A percentile compares a stretch with the other conserved stretches of the same genome.
Conservation (phyloP, 2,888 invertebrate genomes). For the Metacarcinus magister region DNA sequence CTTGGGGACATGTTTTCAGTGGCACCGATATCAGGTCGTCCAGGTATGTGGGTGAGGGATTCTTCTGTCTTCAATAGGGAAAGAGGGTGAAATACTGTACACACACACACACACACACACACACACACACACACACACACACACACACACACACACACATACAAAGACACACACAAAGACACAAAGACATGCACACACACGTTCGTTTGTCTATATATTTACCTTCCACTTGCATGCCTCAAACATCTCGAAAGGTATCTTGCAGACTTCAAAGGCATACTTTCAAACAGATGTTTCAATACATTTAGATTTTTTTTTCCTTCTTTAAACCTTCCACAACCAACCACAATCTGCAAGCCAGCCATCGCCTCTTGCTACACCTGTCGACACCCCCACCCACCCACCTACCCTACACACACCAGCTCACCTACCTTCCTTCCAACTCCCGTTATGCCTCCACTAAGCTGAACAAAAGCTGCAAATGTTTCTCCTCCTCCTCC, state of each 20-base stretch:
- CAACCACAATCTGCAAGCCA: not conserved
- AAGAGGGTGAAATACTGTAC: not conserved
- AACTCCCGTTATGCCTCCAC: not conserved
- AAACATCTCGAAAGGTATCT: not conserved
- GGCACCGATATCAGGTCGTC: not conserved
- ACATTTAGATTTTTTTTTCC: not conserved
- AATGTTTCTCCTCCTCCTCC: slow-evolving; percentile 19
- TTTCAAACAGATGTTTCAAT: not conserved
- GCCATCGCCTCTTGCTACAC: not conserved
- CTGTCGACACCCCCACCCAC: not conserved
- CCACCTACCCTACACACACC: not conserved
- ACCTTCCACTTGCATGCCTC: not conserved
- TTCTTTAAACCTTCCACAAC: not conserved
- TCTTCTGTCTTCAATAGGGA: not conserved
- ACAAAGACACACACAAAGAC: not conserved
- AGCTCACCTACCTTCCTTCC: not conserved
- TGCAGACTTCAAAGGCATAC: not conserved
- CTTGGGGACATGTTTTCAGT: not conserved
- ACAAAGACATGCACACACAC: not conserved
- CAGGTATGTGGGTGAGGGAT: not conserved
- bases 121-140: not conserved
- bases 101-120: not conserved
- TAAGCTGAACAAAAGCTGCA: slow-evolving; percentile 16
- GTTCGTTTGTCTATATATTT: not conserved
- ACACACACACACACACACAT: slow-evolving; percentile 10